Base-by-base conservation (phyloP, 2,113 vertebrate genomes). In the Cheilinus undulatus region DNA sequence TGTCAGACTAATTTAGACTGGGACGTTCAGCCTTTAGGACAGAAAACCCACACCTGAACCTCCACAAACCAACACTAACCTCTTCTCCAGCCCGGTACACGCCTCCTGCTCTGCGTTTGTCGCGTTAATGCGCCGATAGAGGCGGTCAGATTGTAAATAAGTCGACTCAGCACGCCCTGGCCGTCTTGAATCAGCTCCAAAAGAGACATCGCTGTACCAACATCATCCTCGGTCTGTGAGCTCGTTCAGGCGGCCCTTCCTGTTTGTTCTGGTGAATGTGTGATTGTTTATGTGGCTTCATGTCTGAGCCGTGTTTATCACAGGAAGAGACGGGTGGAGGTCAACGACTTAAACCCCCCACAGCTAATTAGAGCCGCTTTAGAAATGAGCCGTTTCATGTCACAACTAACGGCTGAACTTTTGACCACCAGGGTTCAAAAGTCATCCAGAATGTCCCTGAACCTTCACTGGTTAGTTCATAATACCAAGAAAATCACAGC, bases 311-410 rank as follows among this genome's bases (percentile, higher is more conserved):
- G 74, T 30, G 48, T 79, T 82, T 85, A 89, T 86, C 86, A 56
- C 78, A 86, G 90, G 90, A 91, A 88, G 72, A 63, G 69, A 57
- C 34, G 82, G 84, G 84, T 7, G 75, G 85, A 73, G 81, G 77
- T 50, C 50, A 45, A 13, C 34, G 65, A 78, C 75, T 78, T 43
- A 64, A 78, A 62, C 43, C 56, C 76, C 64, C 40, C 27, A 19
- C 58, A 54, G 59, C 57, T 76, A 73, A 83, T 74, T 64, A 82
- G n/a, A 68, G 42, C 9, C 11, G 50, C 64, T 38, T 2, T 8
- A 9, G 36, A 14, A 46, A 48, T 52, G 0, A 27, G 58, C 30
- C 52, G 12, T 26, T 11, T 7, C 15, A 22, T 65, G 32, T 63
- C 36, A 38, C 22, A 70, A 53, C 10, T 36, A 12, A 26, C 10